A percentile compares a stretch with the other conserved stretches of the same genome.
phyloP scores from a whole-genome alignment of 2,797 vertebrate species.

The Phalanger gymnotis region DNA sequence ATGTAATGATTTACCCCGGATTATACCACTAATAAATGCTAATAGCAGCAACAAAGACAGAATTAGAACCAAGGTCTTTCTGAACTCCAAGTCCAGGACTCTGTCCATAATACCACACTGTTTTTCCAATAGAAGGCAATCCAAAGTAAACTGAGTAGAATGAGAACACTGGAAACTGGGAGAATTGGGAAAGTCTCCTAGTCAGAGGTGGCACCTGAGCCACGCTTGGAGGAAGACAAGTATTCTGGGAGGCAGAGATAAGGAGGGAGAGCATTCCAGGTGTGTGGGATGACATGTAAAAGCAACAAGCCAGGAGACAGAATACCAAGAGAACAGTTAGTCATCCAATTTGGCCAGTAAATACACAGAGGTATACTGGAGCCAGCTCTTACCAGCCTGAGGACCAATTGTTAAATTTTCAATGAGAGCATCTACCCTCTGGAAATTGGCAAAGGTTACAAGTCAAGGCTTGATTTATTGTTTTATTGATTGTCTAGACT shows the following conservation, averaged over 20 bases:
- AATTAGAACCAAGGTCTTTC: not conserved
- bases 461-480: not conserved
- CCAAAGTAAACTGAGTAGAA: not conserved
- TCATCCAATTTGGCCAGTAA: not conserved
- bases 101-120: not conserved
- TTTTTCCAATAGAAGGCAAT: not conserved
- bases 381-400: constrained; percentile 1
- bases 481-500: not conserved
- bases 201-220: not conserved
- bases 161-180: not conserved
- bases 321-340: not conserved
- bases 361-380: not conserved
- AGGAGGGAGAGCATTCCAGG: not conserved
- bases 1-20: not conserved
- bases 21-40: not conserved
- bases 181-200: not conserved
- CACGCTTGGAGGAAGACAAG: not conserved
- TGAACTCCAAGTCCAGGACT: not conserved
- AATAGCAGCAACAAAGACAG: not conserved
- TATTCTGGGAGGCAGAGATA: not conserved
- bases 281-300: not conserved
- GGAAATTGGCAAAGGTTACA: not conserved
- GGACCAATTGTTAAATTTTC: not conserved
- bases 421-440: not conserved
- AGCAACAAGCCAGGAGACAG: not conserved